phyloP scores from a whole-genome alignment of 2,113 vertebrate genomes.

The Pseudolaguvia tuberculata region DNA sequence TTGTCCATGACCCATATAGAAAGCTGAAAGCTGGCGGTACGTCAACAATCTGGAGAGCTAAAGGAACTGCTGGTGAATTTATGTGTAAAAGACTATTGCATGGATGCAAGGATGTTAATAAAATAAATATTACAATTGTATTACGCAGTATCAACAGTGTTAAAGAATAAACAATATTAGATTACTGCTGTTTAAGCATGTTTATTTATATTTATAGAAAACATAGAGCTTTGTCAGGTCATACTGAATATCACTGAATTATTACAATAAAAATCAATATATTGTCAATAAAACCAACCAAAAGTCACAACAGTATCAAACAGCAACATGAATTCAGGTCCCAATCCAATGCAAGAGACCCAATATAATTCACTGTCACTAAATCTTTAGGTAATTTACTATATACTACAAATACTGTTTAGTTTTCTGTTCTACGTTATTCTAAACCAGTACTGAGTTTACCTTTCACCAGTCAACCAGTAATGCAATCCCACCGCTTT shows the following conservation, averaged over 20 bases:
- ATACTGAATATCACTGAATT: not conserved
- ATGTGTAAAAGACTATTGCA: slow-evolving; percentile 28
- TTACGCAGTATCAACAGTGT: too few relatives aligned
- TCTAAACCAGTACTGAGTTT: slow-evolving; percentile 31
- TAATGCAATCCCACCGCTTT: slow-evolving; percentile 54
- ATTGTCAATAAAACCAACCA: not conserved
- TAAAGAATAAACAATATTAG: too few relatives aligned
- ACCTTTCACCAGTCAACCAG: slow-evolving; percentile 63
- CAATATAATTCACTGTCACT: not conserved
- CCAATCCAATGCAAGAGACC: too few relatives aligned
- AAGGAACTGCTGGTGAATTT: slow-evolving; percentile 24
- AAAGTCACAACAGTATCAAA: not conserved
- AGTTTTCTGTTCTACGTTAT: not conserved
- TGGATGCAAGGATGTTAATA: not conserved
- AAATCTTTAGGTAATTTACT: not conserved
- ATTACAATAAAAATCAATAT: not conserved
- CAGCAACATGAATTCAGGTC: not conserved
- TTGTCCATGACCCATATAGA: slow-evolving; percentile 24
- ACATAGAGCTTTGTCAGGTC: too few relatives aligned
- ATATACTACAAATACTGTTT: not conserved
- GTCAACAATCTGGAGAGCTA: not conserved
- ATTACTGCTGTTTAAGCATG: too few relatives aligned
- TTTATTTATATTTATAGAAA: too few relatives aligned
- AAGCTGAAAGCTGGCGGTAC: not conserved
- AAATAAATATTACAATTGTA: not conserved